Evolutionary conservation across 2,888 invertebrate genomes (phyloP).

Genomic region (Archaeoteleia sp.): DNA sequence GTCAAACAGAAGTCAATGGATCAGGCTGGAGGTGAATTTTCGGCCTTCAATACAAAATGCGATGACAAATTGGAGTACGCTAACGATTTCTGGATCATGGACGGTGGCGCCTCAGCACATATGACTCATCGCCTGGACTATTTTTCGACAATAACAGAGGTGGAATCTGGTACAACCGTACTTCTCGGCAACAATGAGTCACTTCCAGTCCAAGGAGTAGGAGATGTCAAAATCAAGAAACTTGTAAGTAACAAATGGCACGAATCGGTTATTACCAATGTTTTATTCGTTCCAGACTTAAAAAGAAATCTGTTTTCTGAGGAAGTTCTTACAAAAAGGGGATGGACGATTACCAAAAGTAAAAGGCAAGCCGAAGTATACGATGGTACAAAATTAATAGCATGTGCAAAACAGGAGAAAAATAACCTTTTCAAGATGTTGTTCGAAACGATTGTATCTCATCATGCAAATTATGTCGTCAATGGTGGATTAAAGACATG

Average conservation of each 20-base stretch:
- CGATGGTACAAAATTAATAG: conserved; percentile 14
- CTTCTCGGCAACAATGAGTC: conserved; percentile 21
- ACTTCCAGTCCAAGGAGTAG: conserved; percentile 16
- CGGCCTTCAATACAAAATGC: background rate
- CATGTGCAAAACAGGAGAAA: conserved; percentile 10
- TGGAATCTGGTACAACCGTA: conserved; percentile 6
- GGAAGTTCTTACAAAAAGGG: conserved; percentile 32
- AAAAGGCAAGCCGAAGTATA: conserved; percentile 15
- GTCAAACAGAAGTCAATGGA: conserved; percentile 1
- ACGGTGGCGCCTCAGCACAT: conserved; percentile 42
- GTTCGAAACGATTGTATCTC: conserved; percentile 8
- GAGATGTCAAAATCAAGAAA: conserved; percentile 27
- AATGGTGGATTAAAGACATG: conserved; percentile 20
- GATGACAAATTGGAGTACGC: background rate
- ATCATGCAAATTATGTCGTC: conserved; percentile 4
- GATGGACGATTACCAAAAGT: conserved; percentile 26
- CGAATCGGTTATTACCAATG: conserved; percentile 32
- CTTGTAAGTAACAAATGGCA: conserved; percentile 29
- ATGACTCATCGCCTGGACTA: conserved; percentile 33
- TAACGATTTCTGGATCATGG: conserved; percentile 27
- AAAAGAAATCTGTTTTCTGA: conserved; percentile 42
- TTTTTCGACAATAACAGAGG: conserved; percentile 15
- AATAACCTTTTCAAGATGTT: conserved; percentile 31
- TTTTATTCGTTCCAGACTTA: conserved; percentile 35
- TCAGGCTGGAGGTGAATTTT: background rate